Base-by-base conservation (phyloP, 2,113 vertebrate genomes). In the Bubo bubo region DNA sequence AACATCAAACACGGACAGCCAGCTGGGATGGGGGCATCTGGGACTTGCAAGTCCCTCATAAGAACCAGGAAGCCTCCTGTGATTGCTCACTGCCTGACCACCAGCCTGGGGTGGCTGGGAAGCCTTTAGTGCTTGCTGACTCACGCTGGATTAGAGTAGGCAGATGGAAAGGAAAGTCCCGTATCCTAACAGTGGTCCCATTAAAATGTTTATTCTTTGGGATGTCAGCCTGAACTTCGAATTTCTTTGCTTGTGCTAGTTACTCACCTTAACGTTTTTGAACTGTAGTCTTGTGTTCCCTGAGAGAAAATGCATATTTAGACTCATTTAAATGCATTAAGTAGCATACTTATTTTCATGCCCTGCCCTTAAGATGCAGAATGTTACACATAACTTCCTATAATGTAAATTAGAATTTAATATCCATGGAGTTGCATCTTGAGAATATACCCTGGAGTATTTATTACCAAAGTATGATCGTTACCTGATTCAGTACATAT, bases 251-350 rank as follows among this genome's bases (percentile, higher is more conserved):
- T 39, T 68, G 6, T 63, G 9, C 4, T 63, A 20, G 75, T 86
- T 68, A 88, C 12, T 91, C 3, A 18, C 27, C 60, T 68, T 72
- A 58, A 39, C 17, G 22, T 32, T 90, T 93, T 79, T 84, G 63
- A 93, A 80, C 79, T 39, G 53, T 62, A 74, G 56, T 37, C 45
- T 47, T 88, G 70, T 90, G 12, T 24, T 97, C 66, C 91, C 76
- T 59, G 55, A 88, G 85, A 97, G 85, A 95, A 96, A 97, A 95
- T 68, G 39, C 63, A 92, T 15, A 90, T 86, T 90, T 88, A 86
- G 72, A 70, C 52, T 93, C 70, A 97, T 96, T 96, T 87, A 96
- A 93, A 97, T 89, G 86, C 89, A 97, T 95, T 89, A 96, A 85
- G 55, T 39, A 88, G 93, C 41, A 21, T 43, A 79, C 53, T 90